Evolutionary conservation across 2,888 invertebrate genomes (phyloP).

Genomic region (Habrosyne pyritoides): DNA sequence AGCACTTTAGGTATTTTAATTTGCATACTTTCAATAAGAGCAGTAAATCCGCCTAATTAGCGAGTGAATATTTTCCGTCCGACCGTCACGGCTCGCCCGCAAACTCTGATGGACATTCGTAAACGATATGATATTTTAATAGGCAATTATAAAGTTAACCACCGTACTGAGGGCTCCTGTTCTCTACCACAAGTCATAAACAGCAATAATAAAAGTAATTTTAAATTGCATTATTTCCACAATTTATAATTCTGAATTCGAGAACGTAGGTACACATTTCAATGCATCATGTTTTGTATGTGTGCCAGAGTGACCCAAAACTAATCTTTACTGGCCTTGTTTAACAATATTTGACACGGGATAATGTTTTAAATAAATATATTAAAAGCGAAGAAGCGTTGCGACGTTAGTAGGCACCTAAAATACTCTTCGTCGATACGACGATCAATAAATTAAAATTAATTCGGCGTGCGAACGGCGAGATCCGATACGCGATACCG

Average conservation of each 20-base stretch:
- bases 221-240: slow-evolving; percentile 38
- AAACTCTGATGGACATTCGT: slow-evolving; percentile 27
- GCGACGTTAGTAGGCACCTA: slow-evolving; percentile 74
- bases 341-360: slow-evolving; percentile 27
- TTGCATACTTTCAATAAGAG: slow-evolving; percentile 51
- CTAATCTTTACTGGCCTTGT: slow-evolving; percentile 1
- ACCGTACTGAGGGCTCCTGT: slow-evolving; percentile 20
- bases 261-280: slow-evolving; percentile 18
- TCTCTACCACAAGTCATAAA: slow-evolving; percentile 35
- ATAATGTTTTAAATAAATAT: slow-evolving; percentile 59
- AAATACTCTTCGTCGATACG: slow-evolving; percentile 79
- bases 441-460: slow-evolving; percentile 84
- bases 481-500: slow-evolving; percentile 82
- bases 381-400: slow-evolving; percentile 67
- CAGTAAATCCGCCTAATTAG: slow-evolving; percentile 58
- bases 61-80: slow-evolving; percentile 45
- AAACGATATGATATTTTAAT: slow-evolving; percentile 37
- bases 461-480: slow-evolving; percentile 83
- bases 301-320: not conserved
- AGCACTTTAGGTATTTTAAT: slow-evolving; percentile 38
- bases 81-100: slow-evolving; percentile 39
- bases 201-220: slow-evolving; percentile 31
- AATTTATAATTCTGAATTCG: slow-evolving; percentile 20
- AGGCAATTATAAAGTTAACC: slow-evolving; percentile 41
- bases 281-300: slow-evolving; percentile 29